Base-by-base conservation (phyloP, 1,140 invertebrate species). In the Agrilus planipennis region DNA sequence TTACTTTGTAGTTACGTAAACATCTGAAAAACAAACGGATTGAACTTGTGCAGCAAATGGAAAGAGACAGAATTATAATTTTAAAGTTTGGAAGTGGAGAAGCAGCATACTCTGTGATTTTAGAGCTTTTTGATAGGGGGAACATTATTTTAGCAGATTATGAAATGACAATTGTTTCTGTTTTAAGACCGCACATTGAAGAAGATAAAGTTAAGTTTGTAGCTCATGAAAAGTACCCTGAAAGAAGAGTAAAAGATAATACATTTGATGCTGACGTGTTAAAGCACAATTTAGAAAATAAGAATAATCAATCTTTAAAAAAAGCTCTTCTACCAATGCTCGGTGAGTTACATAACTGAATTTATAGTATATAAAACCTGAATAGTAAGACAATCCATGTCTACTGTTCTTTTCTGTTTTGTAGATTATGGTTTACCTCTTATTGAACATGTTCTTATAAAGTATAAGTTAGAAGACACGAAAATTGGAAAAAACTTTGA, bases 121-220 rank as follows among this genome's bases (percentile, higher is more conserved):
- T 99, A 36, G 96, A 99, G 65, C 60, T 99, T 0, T 99, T 96
- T 62, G 94, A 99, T 69, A 73, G 87, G 39, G 96, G 96, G 42
- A 99, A 99, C 63, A 83, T 99, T 32, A 73, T 99, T 36, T 67
- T 99, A 1, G 94, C 93, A 15, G 95, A 99, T 69, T 68, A 76
- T 63, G 77, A 94, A 43, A 84, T 88, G 67, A 85, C 73, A 0
- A 99, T 97, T 51, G 68, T 99, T 0, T 92, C 95, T 69, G 81
- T 99, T 25, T 62, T 99, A 2, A 68, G 96, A 34, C 90, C 92
- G 1, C 81, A 96, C 53, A 88, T 84, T 10, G 91, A 95, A 64
- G 88, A 85, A 28, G 89, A 95, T 60, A 88, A 91, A 68, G 74
- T 95, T 7, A 82, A 80, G 51, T 89, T 95, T 76, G 84, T 84